Evolutionary conservation across 2,797 vertebrate genomes (phyloP).

Genomic region (Acanthurus tractus): DNA sequence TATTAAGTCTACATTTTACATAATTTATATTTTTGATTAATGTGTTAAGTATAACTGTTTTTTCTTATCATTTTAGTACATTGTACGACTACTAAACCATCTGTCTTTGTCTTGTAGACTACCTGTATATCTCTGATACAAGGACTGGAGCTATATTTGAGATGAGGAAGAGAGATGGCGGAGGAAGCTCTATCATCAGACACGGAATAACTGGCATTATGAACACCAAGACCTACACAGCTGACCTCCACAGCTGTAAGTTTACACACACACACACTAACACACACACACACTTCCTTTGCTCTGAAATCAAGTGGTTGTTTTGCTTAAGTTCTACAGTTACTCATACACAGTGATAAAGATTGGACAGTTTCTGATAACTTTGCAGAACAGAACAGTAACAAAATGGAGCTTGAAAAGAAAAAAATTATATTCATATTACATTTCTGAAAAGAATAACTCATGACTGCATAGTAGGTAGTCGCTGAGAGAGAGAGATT

Average conservation of each 20-base stretch:
- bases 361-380: background rate
- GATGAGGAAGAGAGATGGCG: slow-evolving; percentile 84
- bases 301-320: too few species aligned
- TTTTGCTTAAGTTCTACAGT: too few species aligned
- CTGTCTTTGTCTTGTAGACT: slow-evolving; percentile 64
- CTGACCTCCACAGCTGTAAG: slow-evolving; percentile 81
- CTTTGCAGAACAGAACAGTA: background rate
- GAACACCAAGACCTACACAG: slow-evolving; percentile 82
- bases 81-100: background rate
- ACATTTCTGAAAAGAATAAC: background rate
- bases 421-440: background rate
- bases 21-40: too few species aligned
- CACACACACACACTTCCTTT: too few species aligned
- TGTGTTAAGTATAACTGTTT: too few species aligned
- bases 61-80: background rate
- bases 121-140: slow-evolving; percentile 81
- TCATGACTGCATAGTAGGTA: background rate
- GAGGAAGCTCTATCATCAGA: slow-evolving; percentile 78
- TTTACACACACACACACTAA: slow-evolving; percentile 9
- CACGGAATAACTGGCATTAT: slow-evolving; percentile 77
- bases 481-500: background rate
- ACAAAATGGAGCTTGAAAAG: background rate
- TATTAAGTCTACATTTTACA: background rate
- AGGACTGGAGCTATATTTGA: slow-evolving; percentile 76
- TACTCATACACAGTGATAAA: background rate